Evolutionary conservation across 2,797 vertebrate species (phyloP), one percentile per base, ranked within the genome.

Genomic region (Sebastes variabilis): DNA sequence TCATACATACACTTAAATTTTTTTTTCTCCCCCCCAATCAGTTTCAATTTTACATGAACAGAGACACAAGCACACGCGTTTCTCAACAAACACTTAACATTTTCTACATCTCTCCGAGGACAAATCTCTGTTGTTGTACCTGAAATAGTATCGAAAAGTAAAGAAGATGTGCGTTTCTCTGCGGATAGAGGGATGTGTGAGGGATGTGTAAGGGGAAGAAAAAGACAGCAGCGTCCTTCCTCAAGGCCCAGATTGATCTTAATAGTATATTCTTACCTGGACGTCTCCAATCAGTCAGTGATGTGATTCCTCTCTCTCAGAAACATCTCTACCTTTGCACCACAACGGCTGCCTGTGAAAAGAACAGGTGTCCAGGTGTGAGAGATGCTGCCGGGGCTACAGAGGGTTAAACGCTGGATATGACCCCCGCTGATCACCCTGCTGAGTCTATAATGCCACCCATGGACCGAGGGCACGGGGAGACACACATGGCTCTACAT

Each of bases 371-470:
- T 77, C 80, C 89, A 94, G 91, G 80, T 89, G 82, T 76, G 79
- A 79, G 76, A 70, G 70, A 73, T 74, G 80, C 82, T 80, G 74
- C 75, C 22, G 83, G 70, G 90, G 90, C 88, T 83, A 69, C 86
- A 87, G 67, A 73, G 87, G 94, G 92, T 91, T 94, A 94, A 94
- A 91, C 27, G 85, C 89, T 72, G 78, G 61, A 74, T 86, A 77
- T 90, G 89, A 94, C 92, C 93, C 92, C 83, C 73, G 82, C 90
- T 88, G 84, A 88, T 88, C 86, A 67, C 81, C 93, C 91, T 72
- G 93, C 91, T 90, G 93, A 86, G 92, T 89, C 86, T 77, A 85
- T 93, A 91, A 92, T 91, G 86, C 92, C 91, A 86, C 86, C 87
- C 88, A 83, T 81, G 83, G 90, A 87, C 84, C 32, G 29, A 81